Evolutionary conservation across 1,140 invertebrate species (phyloP).

Genomic region (Bombus waltoni): DNA sequence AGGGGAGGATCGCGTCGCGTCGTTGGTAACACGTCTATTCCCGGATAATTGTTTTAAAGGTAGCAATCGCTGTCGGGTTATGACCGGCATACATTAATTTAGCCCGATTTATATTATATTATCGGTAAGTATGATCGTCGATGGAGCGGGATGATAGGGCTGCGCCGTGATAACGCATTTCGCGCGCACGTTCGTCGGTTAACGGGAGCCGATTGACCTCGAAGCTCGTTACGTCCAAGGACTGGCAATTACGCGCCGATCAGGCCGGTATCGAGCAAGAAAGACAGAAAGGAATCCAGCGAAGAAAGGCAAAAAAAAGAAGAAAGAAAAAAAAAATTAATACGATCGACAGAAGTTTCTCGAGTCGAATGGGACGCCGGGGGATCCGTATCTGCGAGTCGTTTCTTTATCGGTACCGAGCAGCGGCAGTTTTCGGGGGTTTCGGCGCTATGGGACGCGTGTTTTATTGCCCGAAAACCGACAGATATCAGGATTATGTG

Average conservation of each 20-base stretch:
- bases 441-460: constrained; percentile 75
- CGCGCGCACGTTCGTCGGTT: constrained; percentile 43
- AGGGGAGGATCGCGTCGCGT: neutral
- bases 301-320: no score
- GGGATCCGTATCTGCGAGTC: constrained; percentile 76
- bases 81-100: constrained; percentile 40
- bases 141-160: constrained; percentile 36
- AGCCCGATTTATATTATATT: constrained; percentile 39
- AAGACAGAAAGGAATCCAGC: neutral
- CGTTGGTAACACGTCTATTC: constrained; percentile 5
- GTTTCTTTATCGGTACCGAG: constrained; percentile 79
- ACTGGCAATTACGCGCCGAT: constrained; percentile 29
- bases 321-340: no score
- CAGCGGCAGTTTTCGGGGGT: constrained; percentile 73
- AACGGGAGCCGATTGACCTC: constrained; percentile 46
- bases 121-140: constrained; percentile 47
- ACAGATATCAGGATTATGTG: constrained; percentile 83
- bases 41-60: constrained; percentile 43
- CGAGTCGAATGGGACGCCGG: constrained; percentile 45
- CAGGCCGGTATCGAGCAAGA: accelerated
- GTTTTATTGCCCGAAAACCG: constrained; percentile 84
- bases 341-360: neutral
- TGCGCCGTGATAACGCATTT: constrained; percentile 33
- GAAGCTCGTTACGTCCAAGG: constrained; percentile 39
- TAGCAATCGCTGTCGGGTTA: constrained; percentile 18